Conservation (phyloP, 2,113 vertebrate genomes). For the Ginglymostoma cirratum region DNA sequence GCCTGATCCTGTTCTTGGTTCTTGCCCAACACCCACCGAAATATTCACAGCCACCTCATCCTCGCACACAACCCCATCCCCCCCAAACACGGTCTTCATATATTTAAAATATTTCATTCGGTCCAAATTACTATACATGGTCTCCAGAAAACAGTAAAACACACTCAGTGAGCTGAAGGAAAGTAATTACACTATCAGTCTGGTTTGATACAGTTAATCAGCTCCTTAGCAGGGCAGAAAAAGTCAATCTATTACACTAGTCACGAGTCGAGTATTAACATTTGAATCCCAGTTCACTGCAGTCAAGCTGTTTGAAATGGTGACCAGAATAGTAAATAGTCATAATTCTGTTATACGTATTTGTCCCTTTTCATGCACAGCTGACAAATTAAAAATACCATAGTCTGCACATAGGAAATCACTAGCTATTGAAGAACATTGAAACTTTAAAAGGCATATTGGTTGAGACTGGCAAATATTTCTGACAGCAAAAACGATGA, state of each 20-base stretch:
- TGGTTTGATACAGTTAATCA: not conserved
- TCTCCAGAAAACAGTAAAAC: not conserved
- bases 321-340: not conserved
- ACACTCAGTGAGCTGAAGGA: not conserved
- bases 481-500: too few species aligned
- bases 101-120: not conserved
- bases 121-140: not conserved
- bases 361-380: not conserved
- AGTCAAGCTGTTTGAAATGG: not conserved
- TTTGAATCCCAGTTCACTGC: not conserved
- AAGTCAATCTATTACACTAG: not conserved
- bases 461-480: too few species aligned
- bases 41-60: too few species aligned
- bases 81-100: not conserved
- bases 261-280: not conserved
- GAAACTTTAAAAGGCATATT: not conserved
- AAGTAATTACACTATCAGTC: not conserved
- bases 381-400: too few species aligned
- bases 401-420: too few species aligned
- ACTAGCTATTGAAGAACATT: too few species aligned
- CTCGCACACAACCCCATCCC: not conserved
- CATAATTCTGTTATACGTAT: not conserved
- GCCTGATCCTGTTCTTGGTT: not conserved
- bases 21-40: not conserved
- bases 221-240: not conserved